These are phyloP conservation scores for Microplitis mediator DNA, from an alignment of 1,140 invertebrate genomes.

Conservation along the genomic window DNA sequence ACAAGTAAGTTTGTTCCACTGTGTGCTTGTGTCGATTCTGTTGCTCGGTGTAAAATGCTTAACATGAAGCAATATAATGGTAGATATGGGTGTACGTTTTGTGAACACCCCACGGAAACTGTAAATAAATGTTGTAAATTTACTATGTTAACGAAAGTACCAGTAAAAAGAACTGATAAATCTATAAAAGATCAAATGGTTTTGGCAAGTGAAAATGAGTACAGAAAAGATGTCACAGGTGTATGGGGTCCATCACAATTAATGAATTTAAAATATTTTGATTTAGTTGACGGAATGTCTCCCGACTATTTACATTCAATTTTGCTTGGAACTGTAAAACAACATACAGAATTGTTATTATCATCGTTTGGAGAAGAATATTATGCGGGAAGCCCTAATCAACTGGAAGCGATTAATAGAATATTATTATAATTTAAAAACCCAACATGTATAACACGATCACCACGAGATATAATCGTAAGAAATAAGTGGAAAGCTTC, in stretches of 20 bases:
- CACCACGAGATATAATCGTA: background rate
- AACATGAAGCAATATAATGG: slow-evolving; percentile 35
- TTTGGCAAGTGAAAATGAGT: too few species aligned
- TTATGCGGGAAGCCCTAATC: slow-evolving; percentile 28
- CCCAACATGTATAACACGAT: slow-evolving; percentile 17
- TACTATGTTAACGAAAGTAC: background rate
- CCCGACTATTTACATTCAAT: slow-evolving; percentile 32
- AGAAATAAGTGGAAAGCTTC: slow-evolving; percentile 26
- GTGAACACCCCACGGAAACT: slow-evolving; percentile 24
- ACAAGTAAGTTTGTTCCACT: slow-evolving; percentile 28
- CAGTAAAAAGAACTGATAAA: slow-evolving; percentile 12
- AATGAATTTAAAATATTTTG: slow-evolving; percentile 22
- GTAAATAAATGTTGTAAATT: slow-evolving; percentile 15
- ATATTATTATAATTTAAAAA: slow-evolving; percentile 8
- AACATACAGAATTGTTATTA: slow-evolving; percentile 30
- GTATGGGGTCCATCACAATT: slow-evolving; percentile 23
- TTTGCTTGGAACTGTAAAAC: slow-evolving; percentile 27
- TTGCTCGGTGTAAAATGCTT: slow-evolving; percentile 10
- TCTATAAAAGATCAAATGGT: slow-evolving; percentile 11
- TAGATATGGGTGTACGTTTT: slow-evolving; percentile 29
- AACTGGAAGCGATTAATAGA: slow-evolving; percentile 22
- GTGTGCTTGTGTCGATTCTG: slow-evolving; percentile 1
- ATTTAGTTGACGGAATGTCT: slow-evolving; percentile 27
- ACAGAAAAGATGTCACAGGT: background rate
- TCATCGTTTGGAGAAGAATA: background rate